Evolutionary conservation across 1,140 invertebrate species (phyloP), one percentile per base, ranked within the genome.

Genomic region (Drosophila lacertosa): DNA sequence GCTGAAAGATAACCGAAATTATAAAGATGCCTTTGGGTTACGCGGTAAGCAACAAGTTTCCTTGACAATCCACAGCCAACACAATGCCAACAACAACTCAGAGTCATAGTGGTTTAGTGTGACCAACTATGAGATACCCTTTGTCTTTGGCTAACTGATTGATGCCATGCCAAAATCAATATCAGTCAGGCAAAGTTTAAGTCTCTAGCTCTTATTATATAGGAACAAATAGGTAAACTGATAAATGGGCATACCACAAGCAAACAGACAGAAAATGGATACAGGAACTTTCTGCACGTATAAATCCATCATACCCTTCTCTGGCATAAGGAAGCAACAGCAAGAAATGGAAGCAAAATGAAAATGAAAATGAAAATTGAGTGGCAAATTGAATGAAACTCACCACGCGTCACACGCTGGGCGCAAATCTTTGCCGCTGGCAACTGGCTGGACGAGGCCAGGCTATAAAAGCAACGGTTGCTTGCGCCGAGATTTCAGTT

Each of bases 391-490:
- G 45, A 78, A 64, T 50, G 44, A 66, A 77, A 68, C 11, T 65
- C 77, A 70, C 81, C 77, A 86, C 83, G 62, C 62, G 53, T 20
- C 39, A 22, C 39, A 29, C 39, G 18, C 15, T 32, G 13, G 13
- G 29, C 44, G 16, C n/a, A 44, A 65, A 60, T 51, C 58, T 15
- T 58, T n/a, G 59, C 54, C 55, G 26, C 39, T 22, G 45, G 33
- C 69, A 6, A 50, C 16, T 26, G 48, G 57, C 32, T 63, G 22
- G 65, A 33, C 51, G 26, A 33, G 29, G 24, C 51, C 4, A 16
- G 59, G 51, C 72, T 89, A 89, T 89, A 89, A 89, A 89, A 89
- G 86, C 80, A 18, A 15, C 45, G 58, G 57, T 33, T 50, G 39
- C 40, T 60, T 32, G 15, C 22, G 4, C 48, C 39, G 74, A 74